A percentile compares a stretch with the other conserved stretches of the same genome.
phyloP scores from a whole-genome alignment of 2,888 invertebrate species.

The Drosophila birchii region DNA sequence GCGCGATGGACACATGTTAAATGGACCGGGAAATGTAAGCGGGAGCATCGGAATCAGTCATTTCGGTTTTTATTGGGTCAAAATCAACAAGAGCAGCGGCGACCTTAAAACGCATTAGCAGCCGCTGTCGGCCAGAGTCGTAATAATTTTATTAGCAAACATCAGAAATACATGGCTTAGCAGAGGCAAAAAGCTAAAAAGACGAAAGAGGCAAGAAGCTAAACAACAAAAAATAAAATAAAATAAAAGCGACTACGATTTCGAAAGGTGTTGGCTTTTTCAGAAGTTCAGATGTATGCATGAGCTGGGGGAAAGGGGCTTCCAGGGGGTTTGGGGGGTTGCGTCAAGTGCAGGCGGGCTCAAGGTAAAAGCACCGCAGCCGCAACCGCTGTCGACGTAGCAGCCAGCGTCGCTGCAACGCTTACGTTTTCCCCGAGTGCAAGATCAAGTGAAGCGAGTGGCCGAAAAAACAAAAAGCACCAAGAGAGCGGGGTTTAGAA shows the following conservation, averaged over 20 bases:
- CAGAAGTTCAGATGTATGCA: slow-evolving; percentile 57
- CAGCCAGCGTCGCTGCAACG: slow-evolving; percentile 25
- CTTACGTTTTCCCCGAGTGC: slow-evolving; percentile 51
- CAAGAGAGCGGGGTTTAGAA: slow-evolving; percentile 20
- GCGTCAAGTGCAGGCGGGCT: slow-evolving; percentile 73
- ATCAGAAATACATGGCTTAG: slow-evolving; percentile 51
- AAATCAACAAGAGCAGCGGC: slow-evolving; percentile 35
- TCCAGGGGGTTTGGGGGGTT: slow-evolving; percentile 15
- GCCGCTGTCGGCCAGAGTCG: slow-evolving; percentile 60
- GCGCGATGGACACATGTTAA: slow-evolving; percentile 56
- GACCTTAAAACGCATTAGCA: slow-evolving; percentile 78
- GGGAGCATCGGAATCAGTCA: slow-evolving; percentile 36
- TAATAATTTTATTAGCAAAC: slow-evolving; percentile 79
- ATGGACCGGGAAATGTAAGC: slow-evolving; percentile 74
- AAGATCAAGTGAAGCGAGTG: slow-evolving; percentile 70
- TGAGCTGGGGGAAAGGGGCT: slow-evolving; percentile 8
- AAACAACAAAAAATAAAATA: background rate
- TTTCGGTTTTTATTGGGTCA: slow-evolving; percentile 44
- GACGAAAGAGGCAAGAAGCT: slow-evolving; percentile 11
- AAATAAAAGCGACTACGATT: slow-evolving; percentile 50
- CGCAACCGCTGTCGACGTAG: slow-evolving; percentile 13
- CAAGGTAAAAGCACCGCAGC: slow-evolving; percentile 67
- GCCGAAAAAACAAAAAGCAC: slow-evolving; percentile 45
- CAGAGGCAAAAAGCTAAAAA: slow-evolving; percentile 23
- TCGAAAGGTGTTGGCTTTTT: slow-evolving; percentile 69